Percentiles rank a stretch among this genome's conserved stretches.
Conservation (phyloP, 2,797 vertebrate genomes). For the Notamacropus eugenii region DNA sequence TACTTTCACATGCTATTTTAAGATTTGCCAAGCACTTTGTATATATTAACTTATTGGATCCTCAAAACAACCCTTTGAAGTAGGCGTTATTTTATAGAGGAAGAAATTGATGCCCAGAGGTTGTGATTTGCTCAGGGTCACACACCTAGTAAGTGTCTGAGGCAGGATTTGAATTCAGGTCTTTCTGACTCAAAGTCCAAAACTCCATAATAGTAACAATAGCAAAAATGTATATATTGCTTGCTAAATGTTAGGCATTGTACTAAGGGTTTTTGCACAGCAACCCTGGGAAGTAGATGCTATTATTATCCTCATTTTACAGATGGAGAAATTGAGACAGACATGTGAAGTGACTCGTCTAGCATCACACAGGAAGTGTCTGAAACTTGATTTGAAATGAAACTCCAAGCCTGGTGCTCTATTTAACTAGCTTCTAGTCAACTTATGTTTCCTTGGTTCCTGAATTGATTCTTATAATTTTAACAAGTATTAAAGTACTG, state of each 20-base stretch:
- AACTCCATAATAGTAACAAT: too few species aligned
- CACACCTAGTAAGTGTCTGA: not conserved
- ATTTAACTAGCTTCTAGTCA: not conserved
- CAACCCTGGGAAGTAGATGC: not conserved
- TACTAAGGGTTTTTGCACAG: not conserved
- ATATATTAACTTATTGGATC: not conserved
- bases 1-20: not conserved
- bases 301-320: not conserved
- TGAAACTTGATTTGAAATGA: not conserved
- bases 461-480: slow-evolving; percentile 37
- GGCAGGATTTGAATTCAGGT: not conserved
- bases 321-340: not conserved
- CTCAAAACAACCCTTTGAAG: not conserved
- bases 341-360: not conserved
- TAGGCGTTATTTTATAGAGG: not conserved
- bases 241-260: not conserved
- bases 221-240: not conserved
- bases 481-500: slow-evolving; percentile 1
- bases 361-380: not conserved
- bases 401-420: not conserved
- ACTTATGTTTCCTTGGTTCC: not conserved
- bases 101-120: not conserved
- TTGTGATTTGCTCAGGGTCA: not conserved
- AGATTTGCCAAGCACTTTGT: not conserved
- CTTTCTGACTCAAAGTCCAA: not conserved